These are phyloP conservation scores for Ptychobarbus kaznakovi DNA, from an alignment of 2,797 vertebrate genomes.

Conservation along the genomic window DNA sequence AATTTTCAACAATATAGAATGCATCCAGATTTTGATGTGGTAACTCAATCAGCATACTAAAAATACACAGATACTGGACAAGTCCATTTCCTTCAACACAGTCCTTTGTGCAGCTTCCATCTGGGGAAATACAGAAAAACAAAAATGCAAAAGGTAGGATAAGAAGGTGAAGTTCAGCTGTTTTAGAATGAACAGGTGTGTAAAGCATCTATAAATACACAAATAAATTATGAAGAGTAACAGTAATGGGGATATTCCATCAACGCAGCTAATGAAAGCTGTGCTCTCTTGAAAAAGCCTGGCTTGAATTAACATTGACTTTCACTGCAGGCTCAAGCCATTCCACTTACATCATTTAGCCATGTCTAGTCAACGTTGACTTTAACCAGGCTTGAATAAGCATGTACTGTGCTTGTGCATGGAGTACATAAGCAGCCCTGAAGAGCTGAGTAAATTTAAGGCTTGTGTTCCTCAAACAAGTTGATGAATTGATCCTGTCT, in stretches of 20 bases:
- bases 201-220: conserved; percentile 7
- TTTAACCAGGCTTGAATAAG: not conserved
- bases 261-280: not conserved
- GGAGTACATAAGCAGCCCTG: not conserved
- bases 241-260: not conserved
- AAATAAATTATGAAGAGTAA: conserved; percentile 1
- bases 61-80: not conserved
- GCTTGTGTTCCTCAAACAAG: not conserved
- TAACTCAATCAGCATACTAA: not conserved
- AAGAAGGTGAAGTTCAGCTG: not conserved
- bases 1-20: not conserved
- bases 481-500: not conserved
- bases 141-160: not conserved
- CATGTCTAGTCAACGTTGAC: not conserved
- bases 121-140: not conserved
- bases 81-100: conserved; percentile 6
- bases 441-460: not conserved
- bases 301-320: not conserved
- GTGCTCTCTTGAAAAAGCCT: not conserved
- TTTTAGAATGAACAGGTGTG: not conserved
- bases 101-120: conserved; percentile 18
- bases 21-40: not conserved
- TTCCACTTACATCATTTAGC: not conserved
- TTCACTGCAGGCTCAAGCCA: not conserved
- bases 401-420: not conserved